phyloP scores from a whole-genome alignment of 1,140 invertebrate species.

The Cotesia typhae region DNA sequence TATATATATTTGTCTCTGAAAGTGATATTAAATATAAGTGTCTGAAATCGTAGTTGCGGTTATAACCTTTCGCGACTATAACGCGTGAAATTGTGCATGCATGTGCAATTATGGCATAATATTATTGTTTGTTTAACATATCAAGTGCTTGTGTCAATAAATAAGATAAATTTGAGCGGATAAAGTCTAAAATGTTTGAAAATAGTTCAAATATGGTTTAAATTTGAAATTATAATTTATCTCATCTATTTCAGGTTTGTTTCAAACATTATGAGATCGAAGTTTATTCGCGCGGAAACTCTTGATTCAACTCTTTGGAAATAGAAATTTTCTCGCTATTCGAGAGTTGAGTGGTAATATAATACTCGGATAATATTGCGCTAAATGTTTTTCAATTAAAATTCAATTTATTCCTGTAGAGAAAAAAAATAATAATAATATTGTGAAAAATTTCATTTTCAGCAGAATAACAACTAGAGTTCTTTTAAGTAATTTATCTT shows the following conservation, averaged over 20 bases:
- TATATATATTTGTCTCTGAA: background rate
- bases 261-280: background rate
- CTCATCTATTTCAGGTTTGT: background rate
- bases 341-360: background rate
- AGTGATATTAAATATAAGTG: too few species aligned
- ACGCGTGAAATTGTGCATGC: too few species aligned
- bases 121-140: too few species aligned
- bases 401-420: background rate
- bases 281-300: constrained; percentile 4
- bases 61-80: too few species aligned
- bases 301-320: background rate
- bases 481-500: background rate
- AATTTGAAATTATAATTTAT: constrained; percentile 4
- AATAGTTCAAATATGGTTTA: background rate
- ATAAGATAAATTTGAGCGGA: background rate
- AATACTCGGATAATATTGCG: background rate
- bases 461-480: background rate
- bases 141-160: background rate
- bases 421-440: background rate
- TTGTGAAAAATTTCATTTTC: background rate
- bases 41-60: too few species aligned
- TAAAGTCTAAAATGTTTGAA: background rate
- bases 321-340: constrained; percentile 11
- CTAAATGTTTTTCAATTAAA: constrained; percentile 3
- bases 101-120: too few species aligned